Evolutionary conservation across 2,797 vertebrate genomes (phyloP).

Genomic region (Chrosomus eos): DNA sequence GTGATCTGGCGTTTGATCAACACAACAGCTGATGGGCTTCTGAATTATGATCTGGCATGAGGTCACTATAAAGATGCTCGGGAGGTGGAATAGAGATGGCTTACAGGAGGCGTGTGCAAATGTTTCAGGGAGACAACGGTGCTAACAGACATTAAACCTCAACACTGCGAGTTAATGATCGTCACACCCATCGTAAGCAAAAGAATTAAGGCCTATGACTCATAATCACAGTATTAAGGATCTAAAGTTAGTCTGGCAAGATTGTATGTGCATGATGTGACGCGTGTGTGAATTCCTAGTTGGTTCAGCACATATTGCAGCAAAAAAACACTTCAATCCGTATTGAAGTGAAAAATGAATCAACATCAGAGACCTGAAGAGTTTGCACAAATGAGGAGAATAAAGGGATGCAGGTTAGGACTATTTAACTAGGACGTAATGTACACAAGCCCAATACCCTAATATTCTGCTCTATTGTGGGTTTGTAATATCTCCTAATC

Average conservation of each 20-base stretch:
- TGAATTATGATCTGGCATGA: slow-evolving; percentile 5
- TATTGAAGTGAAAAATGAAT: too few relatives aligned
- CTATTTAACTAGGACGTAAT: too few relatives aligned
- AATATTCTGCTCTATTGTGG: too few relatives aligned
- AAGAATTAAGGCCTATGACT: slow-evolving; percentile 7
- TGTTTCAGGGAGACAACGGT: neutral
- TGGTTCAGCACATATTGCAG: neutral
- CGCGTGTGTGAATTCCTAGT: neutral
- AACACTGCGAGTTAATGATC: neutral
- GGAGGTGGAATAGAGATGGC: slow-evolving; percentile 23
- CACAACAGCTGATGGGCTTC: slow-evolving; percentile 23
- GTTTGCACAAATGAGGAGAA: too few relatives aligned
- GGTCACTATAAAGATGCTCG: slow-evolving; percentile 29
- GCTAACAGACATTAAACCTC: neutral
- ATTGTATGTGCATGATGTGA: neutral
- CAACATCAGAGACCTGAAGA: too few relatives aligned
- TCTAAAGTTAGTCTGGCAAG: neutral
- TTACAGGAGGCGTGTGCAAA: neutral
- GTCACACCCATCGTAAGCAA: neutral
- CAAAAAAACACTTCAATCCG: neutral
- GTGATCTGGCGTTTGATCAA: slow-evolving; percentile 29
- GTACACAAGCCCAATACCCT: too few relatives aligned
- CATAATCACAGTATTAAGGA: neutral
- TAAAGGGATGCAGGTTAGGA: too few relatives aligned
- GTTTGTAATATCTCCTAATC: too few relatives aligned